Conservation (phyloP, 2,113 vertebrate species). For the Hippocampus abdominalis region DNA sequence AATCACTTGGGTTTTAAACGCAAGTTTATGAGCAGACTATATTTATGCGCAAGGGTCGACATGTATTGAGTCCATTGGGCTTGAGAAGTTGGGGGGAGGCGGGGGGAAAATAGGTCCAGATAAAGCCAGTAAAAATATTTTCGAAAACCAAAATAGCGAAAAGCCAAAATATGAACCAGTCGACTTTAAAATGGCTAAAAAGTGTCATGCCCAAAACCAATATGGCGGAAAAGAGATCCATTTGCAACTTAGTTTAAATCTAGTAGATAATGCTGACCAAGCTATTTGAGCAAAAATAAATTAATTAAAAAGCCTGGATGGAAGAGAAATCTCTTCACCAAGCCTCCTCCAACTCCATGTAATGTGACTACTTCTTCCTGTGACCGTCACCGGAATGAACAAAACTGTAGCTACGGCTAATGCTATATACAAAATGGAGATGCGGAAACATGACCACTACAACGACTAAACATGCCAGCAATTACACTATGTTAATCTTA, state of each 20-base stretch:
- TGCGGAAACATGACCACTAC: no score
- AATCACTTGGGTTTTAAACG: conserved; percentile 56
- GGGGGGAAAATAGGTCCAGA: conserved; percentile 10
- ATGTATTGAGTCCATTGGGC: conserved; percentile 24
- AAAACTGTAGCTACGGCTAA: neutral
- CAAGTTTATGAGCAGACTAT: conserved; percentile 35
- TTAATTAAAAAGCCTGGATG: neutral
- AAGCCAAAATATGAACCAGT: neutral
- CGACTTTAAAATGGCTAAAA: neutral
- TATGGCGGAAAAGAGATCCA: no score
- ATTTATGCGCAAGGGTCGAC: conserved; percentile 51
- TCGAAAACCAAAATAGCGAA: neutral
- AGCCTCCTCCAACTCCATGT: neutral
- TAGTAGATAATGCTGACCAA: no score
- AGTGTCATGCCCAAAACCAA: no score
- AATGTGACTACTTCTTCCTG: neutral
- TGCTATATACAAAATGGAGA: neutral
- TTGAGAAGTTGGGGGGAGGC: conserved; percentile 21
- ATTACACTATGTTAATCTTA: no score
- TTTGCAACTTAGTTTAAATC: no score
- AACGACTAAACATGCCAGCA: no score
- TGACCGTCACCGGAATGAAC: neutral
- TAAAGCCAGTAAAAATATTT: neutral
- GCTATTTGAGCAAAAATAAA: no score
- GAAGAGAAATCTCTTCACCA: neutral